Evolutionary conservation across 2,888 invertebrate genomes (phyloP), one percentile per base, ranked within the genome.

Genomic region (Hydriomena furcata): DNA sequence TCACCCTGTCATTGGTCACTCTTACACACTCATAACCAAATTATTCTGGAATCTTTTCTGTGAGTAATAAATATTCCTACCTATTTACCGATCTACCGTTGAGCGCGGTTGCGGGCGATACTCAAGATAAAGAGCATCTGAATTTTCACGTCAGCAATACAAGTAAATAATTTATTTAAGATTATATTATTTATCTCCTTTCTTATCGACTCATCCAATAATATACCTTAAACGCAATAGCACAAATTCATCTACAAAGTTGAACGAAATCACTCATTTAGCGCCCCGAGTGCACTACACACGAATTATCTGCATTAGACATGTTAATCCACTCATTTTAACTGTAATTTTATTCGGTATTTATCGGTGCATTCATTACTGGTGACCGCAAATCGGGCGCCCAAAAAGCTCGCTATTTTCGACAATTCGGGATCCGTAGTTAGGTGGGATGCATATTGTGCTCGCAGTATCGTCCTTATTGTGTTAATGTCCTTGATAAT

Each of bases 301-400:
- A 75, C 80, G 85, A 85, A 88, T 84, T 86, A 87, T 87, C 85
- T 88, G 90, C 87, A 90, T 90, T 90, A 90, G 90, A 90, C 88
- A 90, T 88, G 90, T 90, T 89, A 90, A 90, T 90, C 88, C 86
- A 86, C 86, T 88, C 89, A 89, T 90, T 90, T 89, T 88, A 88
- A 88, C 88, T 84, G 87, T 90, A 90, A 89, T 90, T 90, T 90
- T 90, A 90, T 89, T 89, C 89, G 82, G 88, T 90, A 90, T 90
- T 90, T 90, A 90, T 90, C 89, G 89, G 84, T 78, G 88, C 89
- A 89, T 90, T 90, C 90, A 90, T 89, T 89, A 90, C 82, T 83
- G 76, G 58, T 52, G 73, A 90, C 90, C 89, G 80, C 89, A 89
- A 90, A 89, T 89, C 88, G 87, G 81, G 72, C 80, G 74, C 81